Conservation (phyloP, 2,113 vertebrate genomes). For the Corythoichthys intestinalis region DNA sequence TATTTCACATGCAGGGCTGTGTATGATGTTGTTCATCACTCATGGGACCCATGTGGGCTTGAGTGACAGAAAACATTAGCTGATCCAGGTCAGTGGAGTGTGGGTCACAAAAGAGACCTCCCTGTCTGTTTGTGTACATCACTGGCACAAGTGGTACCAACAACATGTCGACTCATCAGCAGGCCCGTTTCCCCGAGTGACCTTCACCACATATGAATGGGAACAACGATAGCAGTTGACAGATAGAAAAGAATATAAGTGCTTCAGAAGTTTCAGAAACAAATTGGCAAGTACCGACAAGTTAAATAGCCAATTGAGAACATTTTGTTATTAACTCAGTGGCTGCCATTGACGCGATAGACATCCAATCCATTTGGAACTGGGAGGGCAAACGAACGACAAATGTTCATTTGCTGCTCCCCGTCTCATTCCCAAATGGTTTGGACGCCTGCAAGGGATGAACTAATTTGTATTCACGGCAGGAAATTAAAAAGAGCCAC, state of each 20-base stretch:
- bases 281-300: not conserved
- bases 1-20: slow-evolving; percentile 28
- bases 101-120: slow-evolving; percentile 49
- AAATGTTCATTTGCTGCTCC: too few species aligned
- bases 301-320: not conserved
- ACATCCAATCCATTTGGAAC: too few species aligned
- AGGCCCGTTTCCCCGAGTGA: slow-evolving; percentile 41
- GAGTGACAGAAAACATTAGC: slow-evolving; percentile 53
- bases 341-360: too few species aligned
- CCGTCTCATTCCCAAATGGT: too few species aligned
- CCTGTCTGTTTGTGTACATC: slow-evolving; percentile 56
- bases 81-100: slow-evolving; percentile 58
- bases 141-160: slow-evolving; percentile 40
- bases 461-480: too few species aligned
- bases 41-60: slow-evolving; percentile 39
- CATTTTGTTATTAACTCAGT: slow-evolving; percentile 19
- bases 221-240: slow-evolving; percentile 21
- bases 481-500: too few species aligned
- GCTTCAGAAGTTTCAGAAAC: not conserved
- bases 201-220: slow-evolving; percentile 34
- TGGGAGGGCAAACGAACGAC: too few species aligned
- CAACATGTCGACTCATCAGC: slow-evolving; percentile 56
- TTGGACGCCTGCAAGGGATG: too few species aligned
- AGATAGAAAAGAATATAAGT: slow-evolving; percentile 7
- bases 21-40: slow-evolving; percentile 37